phyloP scores from a whole-genome alignment of 2,113 vertebrate genomes.

The Oncorhynchus clarkii region DNA sequence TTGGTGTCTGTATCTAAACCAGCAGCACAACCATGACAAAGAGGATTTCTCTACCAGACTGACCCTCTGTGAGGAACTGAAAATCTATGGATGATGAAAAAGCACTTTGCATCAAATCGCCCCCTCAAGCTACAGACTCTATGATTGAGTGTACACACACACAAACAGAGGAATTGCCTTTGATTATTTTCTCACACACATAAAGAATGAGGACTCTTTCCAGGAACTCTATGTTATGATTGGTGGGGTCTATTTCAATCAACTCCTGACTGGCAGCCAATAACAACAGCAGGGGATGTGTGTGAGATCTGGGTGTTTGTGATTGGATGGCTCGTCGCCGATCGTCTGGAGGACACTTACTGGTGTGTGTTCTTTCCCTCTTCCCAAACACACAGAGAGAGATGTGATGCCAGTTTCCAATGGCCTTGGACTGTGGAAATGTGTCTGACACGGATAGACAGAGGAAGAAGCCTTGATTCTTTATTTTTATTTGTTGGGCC shows the following conservation, averaged over 20 bases:
- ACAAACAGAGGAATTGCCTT: too few relatives aligned
- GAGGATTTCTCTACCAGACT: slow-evolving; percentile 45
- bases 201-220: slow-evolving; percentile 19
- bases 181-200: too few relatives aligned
- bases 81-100: slow-evolving; percentile 57
- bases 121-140: neutral
- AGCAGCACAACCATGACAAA: slow-evolving; percentile 44
- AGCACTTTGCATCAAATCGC: slow-evolving; percentile 32
- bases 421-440: slow-evolving; percentile 32
- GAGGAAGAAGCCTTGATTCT: neutral
- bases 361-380: slow-evolving; percentile 20
- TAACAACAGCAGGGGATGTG: slow-evolving; percentile 47
- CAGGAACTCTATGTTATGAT: slow-evolving; percentile 19
- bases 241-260: slow-evolving; percentile 15
- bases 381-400: slow-evolving; percentile 44
- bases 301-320: slow-evolving; percentile 53
- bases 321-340: slow-evolving; percentile 31
- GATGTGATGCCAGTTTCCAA: slow-evolving; percentile 32
- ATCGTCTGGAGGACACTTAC: slow-evolving; percentile 42
- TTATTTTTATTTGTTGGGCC: neutral
- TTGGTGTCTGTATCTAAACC: slow-evolving; percentile 21
- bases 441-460: neutral
- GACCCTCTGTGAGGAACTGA: slow-evolving; percentile 32
- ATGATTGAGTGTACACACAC: too few relatives aligned
- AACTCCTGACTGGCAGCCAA: neutral